Conservation (phyloP, 2,113 vertebrate genomes). For the Amia ocellicauda region DNA sequence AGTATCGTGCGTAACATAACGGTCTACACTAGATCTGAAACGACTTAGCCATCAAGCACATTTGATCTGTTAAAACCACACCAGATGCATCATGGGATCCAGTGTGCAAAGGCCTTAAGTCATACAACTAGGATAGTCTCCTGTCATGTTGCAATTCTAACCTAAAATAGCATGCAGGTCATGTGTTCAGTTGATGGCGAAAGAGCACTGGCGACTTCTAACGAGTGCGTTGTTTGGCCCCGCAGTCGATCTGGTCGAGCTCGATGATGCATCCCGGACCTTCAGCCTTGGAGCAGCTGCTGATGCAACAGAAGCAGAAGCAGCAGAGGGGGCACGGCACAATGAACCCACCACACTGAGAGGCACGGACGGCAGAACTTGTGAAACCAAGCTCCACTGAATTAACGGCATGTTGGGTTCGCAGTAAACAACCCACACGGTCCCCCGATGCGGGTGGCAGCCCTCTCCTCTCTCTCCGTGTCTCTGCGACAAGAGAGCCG, state of each 20-base stretch:
- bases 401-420: conserved; percentile 83
- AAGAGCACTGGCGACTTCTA: too few relatives aligned
- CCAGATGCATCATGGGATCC: too few relatives aligned
- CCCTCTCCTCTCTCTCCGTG: conserved; percentile 71
- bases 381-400: conserved; percentile 67
- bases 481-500: conserved; percentile 77
- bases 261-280: conserved; percentile 98
- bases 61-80: too few relatives aligned
- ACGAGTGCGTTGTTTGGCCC: too few relatives aligned
- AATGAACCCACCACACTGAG: conserved; percentile 99
- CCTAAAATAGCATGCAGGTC: too few relatives aligned
- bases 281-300: conserved; percentile 96
- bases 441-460: conserved; percentile 73
- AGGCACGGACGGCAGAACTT: conserved; percentile 58
- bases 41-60: too few relatives aligned
- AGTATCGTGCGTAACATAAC: too few relatives aligned
- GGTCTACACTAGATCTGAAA: too few relatives aligned
- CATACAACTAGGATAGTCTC: too few relatives aligned
- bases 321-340: conserved; percentile 92
- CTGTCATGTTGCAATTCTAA: too few relatives aligned
- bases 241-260: conserved; percentile 98
- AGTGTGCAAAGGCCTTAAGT: too few relatives aligned
- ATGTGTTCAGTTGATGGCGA: too few relatives aligned
- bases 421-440: conserved; percentile 62
- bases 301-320: conserved; percentile 99